Base-by-base conservation (phyloP, 2,888 invertebrate genomes). In the Callinectes sapidus region DNA sequence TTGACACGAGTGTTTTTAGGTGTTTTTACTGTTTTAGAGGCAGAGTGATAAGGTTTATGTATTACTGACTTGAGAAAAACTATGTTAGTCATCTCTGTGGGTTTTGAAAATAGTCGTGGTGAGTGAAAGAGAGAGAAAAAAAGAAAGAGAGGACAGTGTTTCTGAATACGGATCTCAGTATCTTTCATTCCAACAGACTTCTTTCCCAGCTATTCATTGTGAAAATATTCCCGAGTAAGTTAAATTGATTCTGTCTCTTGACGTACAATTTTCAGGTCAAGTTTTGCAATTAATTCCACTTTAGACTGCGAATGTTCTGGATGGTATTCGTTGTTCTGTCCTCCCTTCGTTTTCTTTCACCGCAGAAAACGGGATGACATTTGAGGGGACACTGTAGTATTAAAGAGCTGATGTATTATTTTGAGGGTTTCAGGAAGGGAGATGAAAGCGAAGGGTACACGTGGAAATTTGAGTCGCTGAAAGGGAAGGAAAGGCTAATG, bases 211-310 rank as follows among this genome's bases (percentile, higher is more conserved):
- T 23, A 32, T 32, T 8, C n/a, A 77, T 77, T 77, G n/a, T 77
- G 71, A 77, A 77, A 77, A 77, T 77, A 77, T 77, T 77, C 10
- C 71, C 28, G 23, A 23, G 23, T 71, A 77, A 77, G 71, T 77
- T 77, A n/a, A 77, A 77, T 77, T 77, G 71, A 77, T n/a, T 77
- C 71, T 77, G 71, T 77, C 71, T 77, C 71, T n/a, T 13, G 32
- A 32, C 13, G 71, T 23, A 77, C 71, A 77, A 77, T 23, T 77
- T 77, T 77, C 71, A 28, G n/a, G 71, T 77, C 71, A 77, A 77
- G 32, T 77, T 77, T 10, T n/a, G 71, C 71, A 77, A 77, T 77
- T 77, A 77, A 77, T 77, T 32, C 71, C 28, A 77, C n/a, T n/a
- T 77, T 77, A 8, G 32, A 77, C 71, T 77, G 28, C 28, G n/a